Evolutionary conservation across 2,888 invertebrate genomes (phyloP), one percentile per base, ranked within the genome.

Genomic region (Galeruca laticollis): DNA sequence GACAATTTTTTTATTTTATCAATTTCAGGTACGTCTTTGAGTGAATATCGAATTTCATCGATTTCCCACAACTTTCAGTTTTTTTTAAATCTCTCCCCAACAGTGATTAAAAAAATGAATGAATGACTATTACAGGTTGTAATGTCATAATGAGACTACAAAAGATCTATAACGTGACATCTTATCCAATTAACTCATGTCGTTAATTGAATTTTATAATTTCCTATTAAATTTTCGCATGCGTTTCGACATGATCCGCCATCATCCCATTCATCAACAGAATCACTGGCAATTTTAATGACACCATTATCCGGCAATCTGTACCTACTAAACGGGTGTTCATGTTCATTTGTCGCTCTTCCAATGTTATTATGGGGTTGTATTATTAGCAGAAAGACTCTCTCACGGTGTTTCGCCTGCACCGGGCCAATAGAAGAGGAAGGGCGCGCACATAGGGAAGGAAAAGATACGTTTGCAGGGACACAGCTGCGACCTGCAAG

Each of bases 401-500:
- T 68, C 68, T 56, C 68, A 68, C 68, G 68, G 68, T 68, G 56
- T 56, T 60, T n/a, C 54, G 52, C 35, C 56, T 37, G 47, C 68
- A 68, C 68, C 68, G 68, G 68, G 68, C 68, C 61, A 68, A 52
- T 60, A 31, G 35, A 57, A 18, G 18, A 57, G 56, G 56, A 57
- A 57, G 56, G 56, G 56, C 52, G 15, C 56, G 33, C 33, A 33
- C 11, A 61, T 61, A 40, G 60, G 67, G 67, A 67, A 67, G 60
- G 60, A 60, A 60, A 68, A 68, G 68, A 60, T 37, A 51, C 40
- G 57, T 47, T 66, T 37, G 40, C 51, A 51, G 37, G 51, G 59
- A 80, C 80, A 79, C 82, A 82, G 82, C 82, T 82, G 82, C 77
- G 76, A 77, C 80, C 77, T 80, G 79, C 82, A 82, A 82, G 82